Evolutionary conservation across 2,113 vertebrate species (phyloP).

Genomic region (Mormyrus lacerda): DNA sequence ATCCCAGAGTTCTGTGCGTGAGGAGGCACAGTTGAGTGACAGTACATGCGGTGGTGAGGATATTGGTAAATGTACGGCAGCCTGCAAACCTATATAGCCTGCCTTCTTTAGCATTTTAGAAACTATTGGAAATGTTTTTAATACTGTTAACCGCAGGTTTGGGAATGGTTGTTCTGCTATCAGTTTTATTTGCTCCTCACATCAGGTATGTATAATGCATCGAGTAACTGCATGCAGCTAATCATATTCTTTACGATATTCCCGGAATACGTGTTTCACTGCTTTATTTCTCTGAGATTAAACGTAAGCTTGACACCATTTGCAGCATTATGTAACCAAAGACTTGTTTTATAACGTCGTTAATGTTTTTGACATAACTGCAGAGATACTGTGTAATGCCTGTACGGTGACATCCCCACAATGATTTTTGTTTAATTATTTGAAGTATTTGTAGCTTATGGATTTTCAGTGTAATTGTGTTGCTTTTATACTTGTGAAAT

Average conservation of each 20-base stretch:
- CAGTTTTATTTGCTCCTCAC: slow-evolving; percentile 60
- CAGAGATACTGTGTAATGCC: neutral
- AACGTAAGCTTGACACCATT: neutral
- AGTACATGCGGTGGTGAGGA: slow-evolving; percentile 21
- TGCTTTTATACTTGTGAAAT: neutral
- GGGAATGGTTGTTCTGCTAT: slow-evolving; percentile 55
- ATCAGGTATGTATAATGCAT: slow-evolving; percentile 66
- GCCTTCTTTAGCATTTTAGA: slow-evolving; percentile 17
- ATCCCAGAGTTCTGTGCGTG: slow-evolving; percentile 49
- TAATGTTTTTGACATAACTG: neutral
- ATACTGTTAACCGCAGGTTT: slow-evolving; percentile 53
- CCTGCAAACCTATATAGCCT: slow-evolving; percentile 16
- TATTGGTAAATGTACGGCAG: slow-evolving; percentile 15
- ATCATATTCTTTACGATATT: neutral
- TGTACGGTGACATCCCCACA: neutral
- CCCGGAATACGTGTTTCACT: neutral
- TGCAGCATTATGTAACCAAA: neutral
- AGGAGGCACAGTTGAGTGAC: slow-evolving; percentile 24
- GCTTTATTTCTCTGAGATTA: neutral
- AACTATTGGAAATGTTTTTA: slow-evolving; percentile 38
- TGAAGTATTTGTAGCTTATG: neutral
- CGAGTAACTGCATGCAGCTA: neutral
- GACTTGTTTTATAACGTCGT: neutral
- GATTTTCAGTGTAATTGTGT: neutral
- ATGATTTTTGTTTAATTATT: neutral